A percentile compares a stretch with the other conserved stretches of the same genome.
These are phyloP conservation scores for Semnopithecus entellus DNA, from an alignment of 2,113 vertebrate species.

Conservation along the genomic window DNA sequence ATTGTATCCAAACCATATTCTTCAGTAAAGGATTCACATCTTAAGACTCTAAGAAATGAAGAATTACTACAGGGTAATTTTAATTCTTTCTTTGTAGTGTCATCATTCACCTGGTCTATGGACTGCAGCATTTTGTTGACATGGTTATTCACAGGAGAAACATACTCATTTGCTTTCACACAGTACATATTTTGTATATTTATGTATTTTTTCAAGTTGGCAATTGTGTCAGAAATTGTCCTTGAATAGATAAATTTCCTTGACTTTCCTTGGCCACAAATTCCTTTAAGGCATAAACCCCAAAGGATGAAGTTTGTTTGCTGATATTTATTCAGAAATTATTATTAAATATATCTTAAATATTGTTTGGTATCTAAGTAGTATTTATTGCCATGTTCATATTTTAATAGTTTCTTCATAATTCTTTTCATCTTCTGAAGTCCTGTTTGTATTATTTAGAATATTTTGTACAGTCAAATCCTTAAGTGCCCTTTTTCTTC, in stretches of 20 bases:
- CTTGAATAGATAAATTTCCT: conserved; percentile 87
- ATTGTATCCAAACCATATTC: conserved; percentile 87
- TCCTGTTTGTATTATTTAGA: conserved; percentile 88
- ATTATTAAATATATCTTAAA: conserved; percentile 89
- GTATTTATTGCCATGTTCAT: conserved; percentile 90
- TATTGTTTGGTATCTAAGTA: conserved; percentile 85
- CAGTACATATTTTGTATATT: conserved; percentile 90
- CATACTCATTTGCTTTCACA: conserved; percentile 89
- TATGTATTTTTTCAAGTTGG: conserved; percentile 91
- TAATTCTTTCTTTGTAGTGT: conserved; percentile 89
- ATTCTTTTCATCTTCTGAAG: conserved; percentile 91
- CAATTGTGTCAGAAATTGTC: conserved; percentile 91
- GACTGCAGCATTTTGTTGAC: conserved; percentile 87
- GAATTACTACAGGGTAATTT: conserved; percentile 91
- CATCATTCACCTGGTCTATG: conserved; percentile 87
- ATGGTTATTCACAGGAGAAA: conserved; percentile 85
- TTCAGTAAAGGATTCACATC: conserved; percentile 87
- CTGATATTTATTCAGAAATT: conserved; percentile 89
- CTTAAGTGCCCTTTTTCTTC: conserved; percentile 92
- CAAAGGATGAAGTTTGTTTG: conserved; percentile 88
- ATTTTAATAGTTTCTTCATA: conserved; percentile 93
- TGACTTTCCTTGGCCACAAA: conserved; percentile 88
- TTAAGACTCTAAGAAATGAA: conserved; percentile 88
- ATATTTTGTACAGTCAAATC: conserved; percentile 89
- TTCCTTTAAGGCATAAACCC: conserved; percentile 89